A percentile compares a stretch with the other conserved stretches of the same genome.
Conservation (phyloP, 2,113 vertebrate genomes). For the Turdus rufiventris region DNA sequence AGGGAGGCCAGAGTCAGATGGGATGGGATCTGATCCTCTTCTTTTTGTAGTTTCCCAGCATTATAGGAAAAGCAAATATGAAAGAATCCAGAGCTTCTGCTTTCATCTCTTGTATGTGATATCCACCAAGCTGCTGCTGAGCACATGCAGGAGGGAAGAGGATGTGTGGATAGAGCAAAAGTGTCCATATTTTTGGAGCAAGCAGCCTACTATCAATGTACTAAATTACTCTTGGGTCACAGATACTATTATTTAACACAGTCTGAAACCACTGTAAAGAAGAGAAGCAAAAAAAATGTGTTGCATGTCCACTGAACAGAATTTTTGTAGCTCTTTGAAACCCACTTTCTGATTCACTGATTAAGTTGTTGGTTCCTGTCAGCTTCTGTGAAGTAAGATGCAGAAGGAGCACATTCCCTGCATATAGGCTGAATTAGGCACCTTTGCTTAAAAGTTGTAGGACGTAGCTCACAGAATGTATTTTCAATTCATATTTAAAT, state of each 20-base stretch:
- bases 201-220: neutral
- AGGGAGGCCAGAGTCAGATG: neutral
- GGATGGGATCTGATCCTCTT: neutral
- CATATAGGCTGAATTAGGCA: neutral
- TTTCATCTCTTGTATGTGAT: neutral
- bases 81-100: neutral
- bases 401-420: neutral
- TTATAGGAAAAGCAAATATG: neutral
- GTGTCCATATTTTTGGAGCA: neutral
- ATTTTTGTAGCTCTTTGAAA: neutral
- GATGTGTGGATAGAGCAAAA: neutral
- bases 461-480: neutral
- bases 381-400: neutral
- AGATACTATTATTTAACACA: neutral
- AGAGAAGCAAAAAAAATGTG: neutral
- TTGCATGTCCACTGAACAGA: neutral
- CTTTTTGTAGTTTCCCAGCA: neutral
- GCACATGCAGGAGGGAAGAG: neutral
- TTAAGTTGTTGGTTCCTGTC: neutral
- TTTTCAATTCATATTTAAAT: constrained; percentile 8
- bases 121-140: neutral
- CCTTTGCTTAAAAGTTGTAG: neutral
- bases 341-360: neutral
- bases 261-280: neutral
- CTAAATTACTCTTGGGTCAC: neutral